These are phyloP conservation scores for Pachyramphus minor DNA, from an alignment of 2,113 vertebrate genomes.

Conservation along the genomic window DNA sequence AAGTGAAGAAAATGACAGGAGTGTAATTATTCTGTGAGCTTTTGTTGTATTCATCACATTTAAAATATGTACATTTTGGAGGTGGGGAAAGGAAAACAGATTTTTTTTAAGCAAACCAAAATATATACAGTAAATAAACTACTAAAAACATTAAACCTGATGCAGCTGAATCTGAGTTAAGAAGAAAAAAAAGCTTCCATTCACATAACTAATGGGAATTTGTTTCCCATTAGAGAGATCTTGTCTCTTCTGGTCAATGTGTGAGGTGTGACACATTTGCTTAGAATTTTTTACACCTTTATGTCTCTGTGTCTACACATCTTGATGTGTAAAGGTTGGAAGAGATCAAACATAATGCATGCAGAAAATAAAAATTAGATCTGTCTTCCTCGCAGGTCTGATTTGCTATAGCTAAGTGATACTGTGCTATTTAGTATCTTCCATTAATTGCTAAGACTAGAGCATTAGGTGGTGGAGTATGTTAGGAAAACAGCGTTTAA, in stretches of 20 bases:
- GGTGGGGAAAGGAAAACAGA: neutral
- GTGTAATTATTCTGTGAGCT: neutral
- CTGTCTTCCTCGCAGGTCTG: neutral
- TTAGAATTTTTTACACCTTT: neutral
- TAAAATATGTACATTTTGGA: neutral
- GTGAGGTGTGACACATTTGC: neutral
- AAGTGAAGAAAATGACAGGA: neutral
- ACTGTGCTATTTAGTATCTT: neutral
- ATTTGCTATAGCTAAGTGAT: neutral
- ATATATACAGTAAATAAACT: neutral
- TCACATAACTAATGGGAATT: neutral
- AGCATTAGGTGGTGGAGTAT: neutral
- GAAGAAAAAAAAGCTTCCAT: neutral
- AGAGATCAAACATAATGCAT: neutral
- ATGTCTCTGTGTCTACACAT: neutral
- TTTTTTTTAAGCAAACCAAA: neutral
- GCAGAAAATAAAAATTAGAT: neutral
- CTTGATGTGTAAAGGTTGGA: neutral
- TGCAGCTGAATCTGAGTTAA: neutral
- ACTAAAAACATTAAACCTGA: neutral
- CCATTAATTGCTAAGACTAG: conserved; percentile 20
- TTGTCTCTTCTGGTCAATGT: neutral
- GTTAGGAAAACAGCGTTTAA: conserved; percentile 35
- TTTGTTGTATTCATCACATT: neutral
- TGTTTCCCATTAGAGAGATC: accelerated